Conservation (phyloP, 2,113 vertebrate species). For the Desmodus rotundus region DNA sequence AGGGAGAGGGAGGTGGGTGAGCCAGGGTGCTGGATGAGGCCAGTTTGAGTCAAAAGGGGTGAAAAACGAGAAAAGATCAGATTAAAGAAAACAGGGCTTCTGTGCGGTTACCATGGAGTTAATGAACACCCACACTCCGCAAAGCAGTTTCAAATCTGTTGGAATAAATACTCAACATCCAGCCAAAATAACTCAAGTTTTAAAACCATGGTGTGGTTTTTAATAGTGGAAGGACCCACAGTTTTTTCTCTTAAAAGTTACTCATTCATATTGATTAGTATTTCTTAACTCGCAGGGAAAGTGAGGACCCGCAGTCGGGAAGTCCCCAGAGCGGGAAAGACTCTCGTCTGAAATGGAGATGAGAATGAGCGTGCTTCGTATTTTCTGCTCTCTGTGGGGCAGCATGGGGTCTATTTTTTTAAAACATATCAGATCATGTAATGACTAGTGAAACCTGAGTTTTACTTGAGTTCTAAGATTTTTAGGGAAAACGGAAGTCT, state of each 20-base stretch:
- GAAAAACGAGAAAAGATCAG: background rate
- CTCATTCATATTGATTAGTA: background rate
- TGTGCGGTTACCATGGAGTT: background rate
- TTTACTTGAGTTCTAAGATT: background rate
- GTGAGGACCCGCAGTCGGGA: background rate
- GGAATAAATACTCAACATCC: background rate
- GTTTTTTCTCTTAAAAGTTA: background rate
- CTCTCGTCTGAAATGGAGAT: background rate
- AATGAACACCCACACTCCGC: background rate
- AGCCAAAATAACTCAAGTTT: background rate
- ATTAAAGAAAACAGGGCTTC: background rate
- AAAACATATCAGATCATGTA: background rate
- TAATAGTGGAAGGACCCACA: background rate
- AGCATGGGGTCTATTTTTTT: background rate
- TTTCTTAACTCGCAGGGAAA: background rate
- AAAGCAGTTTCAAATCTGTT: background rate
- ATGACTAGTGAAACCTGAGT: background rate
- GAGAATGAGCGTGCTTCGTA: background rate
- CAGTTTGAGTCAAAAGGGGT: background rate
- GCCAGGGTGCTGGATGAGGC: background rate
- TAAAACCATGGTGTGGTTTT: background rate
- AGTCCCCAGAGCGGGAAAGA: accelerated
- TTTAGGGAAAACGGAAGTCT: background rate
- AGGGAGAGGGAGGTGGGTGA: background rate
- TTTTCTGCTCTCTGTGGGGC: background rate